Percentiles rank a stretch among this genome's conserved stretches.
Evolutionary conservation across 2,888 invertebrate genomes (phyloP).

Genomic region (Stratiomys singularior): DNA sequence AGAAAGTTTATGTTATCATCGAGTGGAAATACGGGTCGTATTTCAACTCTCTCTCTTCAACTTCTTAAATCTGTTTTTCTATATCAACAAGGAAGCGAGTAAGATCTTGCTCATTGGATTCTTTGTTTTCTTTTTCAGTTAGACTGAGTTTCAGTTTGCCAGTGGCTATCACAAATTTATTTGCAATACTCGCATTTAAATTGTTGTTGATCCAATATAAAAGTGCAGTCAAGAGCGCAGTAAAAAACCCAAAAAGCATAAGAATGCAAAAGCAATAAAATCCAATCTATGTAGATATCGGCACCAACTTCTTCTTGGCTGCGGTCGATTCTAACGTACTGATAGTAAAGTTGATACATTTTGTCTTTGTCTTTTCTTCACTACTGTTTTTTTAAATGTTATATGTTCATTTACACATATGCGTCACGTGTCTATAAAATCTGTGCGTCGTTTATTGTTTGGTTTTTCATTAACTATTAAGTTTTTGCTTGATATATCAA

Average conservation of each 20-base stretch:
- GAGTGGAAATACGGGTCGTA: not conserved
- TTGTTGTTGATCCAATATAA: not conserved
- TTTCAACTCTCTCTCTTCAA: not conserved
- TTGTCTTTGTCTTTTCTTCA: too few species aligned
- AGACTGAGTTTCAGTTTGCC: conserved; percentile 16
- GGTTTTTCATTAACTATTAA: conserved; percentile 16
- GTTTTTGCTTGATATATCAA: not conserved
- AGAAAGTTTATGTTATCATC: too few species aligned
- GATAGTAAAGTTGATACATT: too few species aligned
- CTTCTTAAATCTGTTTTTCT: not conserved
- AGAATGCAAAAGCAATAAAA: conserved; percentile 11
- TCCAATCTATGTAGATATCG: not conserved
- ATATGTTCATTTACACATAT: conserved; percentile 1
- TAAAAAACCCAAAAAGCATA: not conserved
- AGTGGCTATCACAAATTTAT: conserved; percentile 38
- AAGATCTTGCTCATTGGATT: not conserved
- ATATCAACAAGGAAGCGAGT: not conserved
- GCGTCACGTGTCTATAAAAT: conserved; percentile 4
- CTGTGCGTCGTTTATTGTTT: conserved; percentile 34
- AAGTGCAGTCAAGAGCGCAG: not conserved
- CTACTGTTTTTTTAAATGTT: not conserved
- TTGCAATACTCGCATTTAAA: not conserved
- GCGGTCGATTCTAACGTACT: too few species aligned
- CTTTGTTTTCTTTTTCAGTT: not conserved
- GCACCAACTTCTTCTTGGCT: too few species aligned